A percentile compares a stretch with the other conserved stretches of the same genome.
Conservation (phyloP, 1,140 invertebrate species). For the Theocolax elegans region DNA sequence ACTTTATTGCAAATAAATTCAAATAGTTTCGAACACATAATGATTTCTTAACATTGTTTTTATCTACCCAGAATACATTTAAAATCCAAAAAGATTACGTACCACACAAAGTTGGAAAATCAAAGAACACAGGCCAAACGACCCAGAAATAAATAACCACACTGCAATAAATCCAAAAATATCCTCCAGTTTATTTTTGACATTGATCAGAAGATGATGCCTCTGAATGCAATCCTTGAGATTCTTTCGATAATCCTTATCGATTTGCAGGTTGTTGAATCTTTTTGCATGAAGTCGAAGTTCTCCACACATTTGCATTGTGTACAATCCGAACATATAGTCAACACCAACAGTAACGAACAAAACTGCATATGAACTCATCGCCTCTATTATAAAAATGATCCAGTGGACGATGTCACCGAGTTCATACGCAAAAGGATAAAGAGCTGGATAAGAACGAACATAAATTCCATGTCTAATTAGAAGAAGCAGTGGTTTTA, state of each 20-base stretch:
- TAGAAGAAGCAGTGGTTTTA: no score
- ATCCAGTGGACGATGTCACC: no score
- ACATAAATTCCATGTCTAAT: no score
- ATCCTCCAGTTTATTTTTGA: conserved; percentile 39
- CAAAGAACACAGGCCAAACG: conserved; percentile 45
- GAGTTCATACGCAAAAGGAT: no score
- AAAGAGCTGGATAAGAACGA: no score
- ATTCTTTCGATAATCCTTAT: neutral
- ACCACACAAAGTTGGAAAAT: conserved; percentile 49
- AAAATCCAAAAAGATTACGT: no score
- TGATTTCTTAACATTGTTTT: no score
- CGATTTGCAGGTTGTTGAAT: conserved; percentile 36
- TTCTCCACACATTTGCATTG: conserved; percentile 48
- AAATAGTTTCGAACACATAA: no score
- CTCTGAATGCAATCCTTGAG: conserved; percentile 37
- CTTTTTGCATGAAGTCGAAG: conserved; percentile 33
- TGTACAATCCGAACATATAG: conserved; percentile 45
- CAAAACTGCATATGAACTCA: no score
- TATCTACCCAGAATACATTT: no score
- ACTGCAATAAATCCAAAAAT: conserved; percentile 47
- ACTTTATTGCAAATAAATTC: no score
- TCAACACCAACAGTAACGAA: conserved; percentile 47
- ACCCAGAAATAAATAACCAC: conserved; percentile 43
- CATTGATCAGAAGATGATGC: conserved; percentile 38
- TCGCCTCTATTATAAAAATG: no score